These are phyloP conservation scores for Scomber colias DNA, from an alignment of 2,113 vertebrate species.

Conservation along the genomic window DNA sequence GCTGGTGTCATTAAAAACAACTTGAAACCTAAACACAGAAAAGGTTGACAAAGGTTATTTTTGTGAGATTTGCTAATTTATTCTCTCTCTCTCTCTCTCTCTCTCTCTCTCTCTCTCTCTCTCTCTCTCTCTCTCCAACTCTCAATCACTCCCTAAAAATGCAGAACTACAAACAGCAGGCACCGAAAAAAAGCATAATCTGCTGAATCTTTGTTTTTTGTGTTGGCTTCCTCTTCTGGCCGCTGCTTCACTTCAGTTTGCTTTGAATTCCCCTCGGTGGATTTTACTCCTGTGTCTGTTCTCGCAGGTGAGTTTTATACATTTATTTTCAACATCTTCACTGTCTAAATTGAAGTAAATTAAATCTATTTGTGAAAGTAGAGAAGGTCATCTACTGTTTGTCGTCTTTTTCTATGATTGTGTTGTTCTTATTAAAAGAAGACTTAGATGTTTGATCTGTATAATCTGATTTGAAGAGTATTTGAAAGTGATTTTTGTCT, in stretches of 20 bases:
- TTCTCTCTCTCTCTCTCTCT: neutral
- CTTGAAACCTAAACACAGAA: neutral
- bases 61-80: too few relatives aligned
- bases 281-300: slow-evolving; percentile 3
- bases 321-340: neutral
- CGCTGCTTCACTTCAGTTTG: slow-evolving; percentile 24
- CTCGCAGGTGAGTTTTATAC: slow-evolving; percentile 40
- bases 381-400: neutral
- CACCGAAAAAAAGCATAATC: neutral
- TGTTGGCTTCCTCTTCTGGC: slow-evolving; percentile 38
- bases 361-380: too few relatives aligned
- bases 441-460: neutral
- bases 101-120: neutral
- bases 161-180: slow-evolving; percentile 35
- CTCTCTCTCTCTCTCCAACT: neutral
- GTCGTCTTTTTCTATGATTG: neutral
- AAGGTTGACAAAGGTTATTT: neutral
- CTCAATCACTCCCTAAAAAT: slow-evolving; percentile 15
- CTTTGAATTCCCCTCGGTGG: neutral
- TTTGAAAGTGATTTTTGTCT: too few relatives aligned
- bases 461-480: neutral
- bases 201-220: slow-evolving; percentile 42
- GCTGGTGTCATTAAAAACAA: too few relatives aligned
- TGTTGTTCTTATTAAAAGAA: neutral
- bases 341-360: neutral